A percentile compares a stretch with the other conserved stretches of the same genome.
phyloP scores from a whole-genome alignment of 2,888 invertebrate genomes.

The Fragum whitleyi region DNA sequence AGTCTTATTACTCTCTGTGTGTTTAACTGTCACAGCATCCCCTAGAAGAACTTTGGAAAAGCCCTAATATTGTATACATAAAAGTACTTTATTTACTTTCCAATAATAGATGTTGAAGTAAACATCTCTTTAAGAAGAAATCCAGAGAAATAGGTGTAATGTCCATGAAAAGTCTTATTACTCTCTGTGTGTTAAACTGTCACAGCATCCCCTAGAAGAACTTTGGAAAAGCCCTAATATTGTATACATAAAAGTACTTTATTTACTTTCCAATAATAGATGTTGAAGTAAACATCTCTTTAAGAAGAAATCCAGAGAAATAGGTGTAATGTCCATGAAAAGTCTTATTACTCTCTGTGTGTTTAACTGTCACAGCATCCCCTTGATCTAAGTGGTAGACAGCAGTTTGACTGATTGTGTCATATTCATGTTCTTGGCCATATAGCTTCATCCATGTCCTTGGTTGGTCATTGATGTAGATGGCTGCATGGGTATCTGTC shows the following conservation, averaged over 20 bases:
- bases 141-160: slow-evolving; percentile 33
- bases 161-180: slow-evolving; percentile 13
- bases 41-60: no score
- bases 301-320: slow-evolving; percentile 35
- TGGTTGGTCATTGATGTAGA: slow-evolving; percentile 38
- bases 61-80: no score
- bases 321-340: slow-evolving; percentile 26
- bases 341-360: slow-evolving; percentile 21
- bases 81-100: neutral
- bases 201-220: slow-evolving; percentile 31
- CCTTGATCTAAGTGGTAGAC: slow-evolving; percentile 28
- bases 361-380: slow-evolving; percentile 37
- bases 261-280: slow-evolving; percentile 5
- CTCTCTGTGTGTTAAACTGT: slow-evolving; percentile 32
- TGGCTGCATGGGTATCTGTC: slow-evolving; percentile 38
- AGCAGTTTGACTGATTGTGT: slow-evolving; percentile 50
- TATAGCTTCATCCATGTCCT: slow-evolving; percentile 37
- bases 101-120: no score
- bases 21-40: slow-evolving; percentile 35
- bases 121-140: slow-evolving; percentile 27
- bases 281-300: neutral
- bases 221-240: no score
- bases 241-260: no score
- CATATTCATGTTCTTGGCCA: slow-evolving; percentile 39
- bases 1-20: slow-evolving; percentile 23